Evolutionary conservation across 2,888 invertebrate genomes (phyloP).

Genomic region (Ptychoptera contaminata): DNA sequence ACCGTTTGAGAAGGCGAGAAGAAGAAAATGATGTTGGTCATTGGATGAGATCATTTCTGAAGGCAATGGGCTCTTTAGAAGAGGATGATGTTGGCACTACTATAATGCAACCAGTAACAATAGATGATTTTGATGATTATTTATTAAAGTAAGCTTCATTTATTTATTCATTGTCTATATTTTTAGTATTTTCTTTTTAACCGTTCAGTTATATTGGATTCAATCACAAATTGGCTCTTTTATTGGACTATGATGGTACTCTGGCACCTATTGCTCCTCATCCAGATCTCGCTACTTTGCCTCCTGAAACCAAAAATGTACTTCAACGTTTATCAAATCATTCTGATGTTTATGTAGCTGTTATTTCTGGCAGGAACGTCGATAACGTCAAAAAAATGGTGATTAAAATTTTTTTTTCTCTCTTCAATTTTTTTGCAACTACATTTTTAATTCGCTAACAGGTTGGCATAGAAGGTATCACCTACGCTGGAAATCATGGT

Average conservation of each 20-base stretch:
- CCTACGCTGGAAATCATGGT: slow-evolving; percentile 82
- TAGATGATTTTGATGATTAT: slow-evolving; percentile 82
- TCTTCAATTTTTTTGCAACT: too few relatives aligned
- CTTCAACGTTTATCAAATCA: slow-evolving; percentile 68
- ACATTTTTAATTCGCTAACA: too few relatives aligned
- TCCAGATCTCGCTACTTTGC: slow-evolving; percentile 74
- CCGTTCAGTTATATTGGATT: slow-evolving; percentile 62
- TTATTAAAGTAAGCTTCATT: slow-evolving; percentile 48
- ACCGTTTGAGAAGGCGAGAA: slow-evolving; percentile 64
- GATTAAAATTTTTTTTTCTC: too few relatives aligned
- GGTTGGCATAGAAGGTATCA: slow-evolving; percentile 73
- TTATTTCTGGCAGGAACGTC: slow-evolving; percentile 74
- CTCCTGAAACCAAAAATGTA: slow-evolving; percentile 70
- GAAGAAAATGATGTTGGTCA: slow-evolving; percentile 70
- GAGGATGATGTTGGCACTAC: slow-evolving; percentile 72
- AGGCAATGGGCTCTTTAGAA: slow-evolving; percentile 72
- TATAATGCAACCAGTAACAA: slow-evolving; percentile 76
- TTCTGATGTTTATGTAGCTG: slow-evolving; percentile 74
- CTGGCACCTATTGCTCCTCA: slow-evolving; percentile 79
- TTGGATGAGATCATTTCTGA: slow-evolving; percentile 79
- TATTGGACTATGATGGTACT: slow-evolving; percentile 80
- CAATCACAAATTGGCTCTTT: slow-evolving; percentile 66
- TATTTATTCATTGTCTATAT: background rate
- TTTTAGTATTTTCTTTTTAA: background rate
- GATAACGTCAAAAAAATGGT: slow-evolving; percentile 78